Conservation (phyloP, 30 jellyfish, hydroid and myxozoan species). For the Hydra vulgaris region DNA sequence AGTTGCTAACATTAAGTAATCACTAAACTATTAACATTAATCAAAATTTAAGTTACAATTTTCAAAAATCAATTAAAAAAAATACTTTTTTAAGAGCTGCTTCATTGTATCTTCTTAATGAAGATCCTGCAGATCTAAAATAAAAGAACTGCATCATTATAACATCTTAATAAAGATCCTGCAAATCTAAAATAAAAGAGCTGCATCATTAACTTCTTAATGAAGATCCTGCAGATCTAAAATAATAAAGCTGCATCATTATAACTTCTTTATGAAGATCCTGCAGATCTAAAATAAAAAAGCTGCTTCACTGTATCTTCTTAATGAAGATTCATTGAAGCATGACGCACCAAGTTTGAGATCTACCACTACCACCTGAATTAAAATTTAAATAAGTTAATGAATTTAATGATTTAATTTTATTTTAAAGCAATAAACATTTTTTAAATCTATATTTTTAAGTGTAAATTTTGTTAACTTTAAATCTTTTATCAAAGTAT, state of each 20-base stretch:
- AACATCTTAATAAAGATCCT: constrained; percentile 75
- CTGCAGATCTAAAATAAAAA: constrained; percentile 65
- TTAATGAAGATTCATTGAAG: neutral
- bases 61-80: neutral
- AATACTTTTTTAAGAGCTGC: constrained; percentile 66
- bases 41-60: too few species aligned
- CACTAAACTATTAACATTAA: too few species aligned
- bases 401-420: too few species aligned
- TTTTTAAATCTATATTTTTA: too few species aligned
- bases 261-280: constrained; percentile 67
- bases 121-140: constrained; percentile 88
- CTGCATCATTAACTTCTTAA: constrained; percentile 86
- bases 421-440: too few species aligned
- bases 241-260: constrained; percentile 70
- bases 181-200: constrained; percentile 66
- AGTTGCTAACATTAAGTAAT: too few species aligned
- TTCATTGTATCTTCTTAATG: constrained; percentile 74
- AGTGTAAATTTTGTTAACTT: too few species aligned
- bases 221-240: constrained; percentile 86
- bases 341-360: neutral
- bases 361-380: too few species aligned
- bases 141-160: constrained; percentile 47
- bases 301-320: too few species aligned
- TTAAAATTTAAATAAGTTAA: too few species aligned
- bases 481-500: too few species aligned